Evolutionary conservation across 2,888 invertebrate genomes (phyloP).

Genomic region (Augochlorella aurata): DNA sequence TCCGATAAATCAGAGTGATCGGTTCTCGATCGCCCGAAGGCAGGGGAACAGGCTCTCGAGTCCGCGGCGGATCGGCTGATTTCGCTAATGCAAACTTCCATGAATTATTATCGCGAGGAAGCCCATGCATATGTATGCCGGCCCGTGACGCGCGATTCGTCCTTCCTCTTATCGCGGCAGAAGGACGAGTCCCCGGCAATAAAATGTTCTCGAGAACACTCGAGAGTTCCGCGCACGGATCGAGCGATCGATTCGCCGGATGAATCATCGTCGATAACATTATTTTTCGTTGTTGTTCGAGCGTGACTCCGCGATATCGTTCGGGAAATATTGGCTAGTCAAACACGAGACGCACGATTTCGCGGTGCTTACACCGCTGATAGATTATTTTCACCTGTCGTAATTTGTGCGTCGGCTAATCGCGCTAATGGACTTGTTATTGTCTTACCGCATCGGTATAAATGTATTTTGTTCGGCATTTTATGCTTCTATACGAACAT

Average conservation of each 20-base stretch:
- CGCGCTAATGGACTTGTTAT: no score
- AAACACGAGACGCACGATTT: not conserved
- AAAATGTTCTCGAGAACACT: conserved; percentile 23
- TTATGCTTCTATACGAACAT: no score
- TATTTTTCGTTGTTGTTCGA: conserved; percentile 1
- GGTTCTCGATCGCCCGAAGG: not conserved
- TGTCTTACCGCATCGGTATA: no score
- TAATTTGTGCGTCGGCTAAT: no score
- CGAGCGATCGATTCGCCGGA: not conserved
- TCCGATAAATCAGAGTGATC: not conserved
- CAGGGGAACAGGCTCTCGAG: conserved; percentile 6
- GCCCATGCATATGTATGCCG: conserved; percentile 43
- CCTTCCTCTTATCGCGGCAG: conserved; percentile 56
- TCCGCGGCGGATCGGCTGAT: conserved; percentile 14
- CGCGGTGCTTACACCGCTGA: not conserved
- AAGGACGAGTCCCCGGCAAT: conserved; percentile 48
- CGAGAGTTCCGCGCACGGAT: not conserved
- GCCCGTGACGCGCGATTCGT: conserved; percentile 39
- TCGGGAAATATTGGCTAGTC: conserved; percentile 1
- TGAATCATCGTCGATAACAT: conserved; percentile 5
- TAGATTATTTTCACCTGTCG: not conserved
- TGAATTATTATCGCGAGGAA: conserved; percentile 38
- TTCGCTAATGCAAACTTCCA: conserved; percentile 34
- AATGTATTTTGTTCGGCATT: no score
- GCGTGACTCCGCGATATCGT: not conserved